Evolutionary conservation across 2,113 vertebrate genomes (phyloP).

Genomic region (Amblyornis subalaris): DNA sequence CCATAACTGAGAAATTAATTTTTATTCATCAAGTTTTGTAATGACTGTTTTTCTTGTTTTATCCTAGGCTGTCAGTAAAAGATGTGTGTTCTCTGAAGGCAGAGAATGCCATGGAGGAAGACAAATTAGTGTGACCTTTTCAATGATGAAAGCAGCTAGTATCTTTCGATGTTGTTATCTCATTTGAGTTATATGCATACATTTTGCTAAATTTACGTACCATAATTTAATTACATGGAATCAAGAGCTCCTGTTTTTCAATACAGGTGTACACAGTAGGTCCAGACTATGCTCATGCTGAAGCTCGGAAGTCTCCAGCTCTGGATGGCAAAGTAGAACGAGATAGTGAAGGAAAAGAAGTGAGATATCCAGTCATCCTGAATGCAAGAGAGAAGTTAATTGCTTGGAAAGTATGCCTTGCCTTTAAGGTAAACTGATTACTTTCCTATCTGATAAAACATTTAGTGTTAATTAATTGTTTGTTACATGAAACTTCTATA

Average conservation of each 20-base stretch:
- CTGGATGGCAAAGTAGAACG: conserved; percentile 88
- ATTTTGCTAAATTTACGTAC: background rate
- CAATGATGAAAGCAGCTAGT: background rate
- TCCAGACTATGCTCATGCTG: conserved; percentile 89
- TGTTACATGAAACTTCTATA: background rate
- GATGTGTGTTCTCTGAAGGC: background rate
- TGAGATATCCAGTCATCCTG: conserved; percentile 87
- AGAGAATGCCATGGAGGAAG: background rate
- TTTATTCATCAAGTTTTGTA: background rate
- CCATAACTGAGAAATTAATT: background rate
- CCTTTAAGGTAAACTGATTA: conserved; percentile 81
- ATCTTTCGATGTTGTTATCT: background rate
- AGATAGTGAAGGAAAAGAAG: conserved; percentile 90
- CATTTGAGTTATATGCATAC: background rate
- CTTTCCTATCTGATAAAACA: background rate
- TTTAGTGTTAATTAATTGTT: conserved; percentile 7
- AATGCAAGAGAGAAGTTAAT: conserved; percentile 90
- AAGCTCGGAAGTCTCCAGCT: conserved; percentile 88
- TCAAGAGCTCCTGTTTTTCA: background rate
- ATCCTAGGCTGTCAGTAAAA: background rate
- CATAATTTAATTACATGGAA: background rate
- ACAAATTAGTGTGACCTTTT: background rate
- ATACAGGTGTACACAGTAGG: conserved; percentile 88
- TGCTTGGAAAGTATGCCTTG: conserved; percentile 91
- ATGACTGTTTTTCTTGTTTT: background rate